These are phyloP conservation scores for Zosterops hypoxanthus DNA, from an alignment of 2,113 vertebrate genomes.

Conservation along the genomic window DNA sequence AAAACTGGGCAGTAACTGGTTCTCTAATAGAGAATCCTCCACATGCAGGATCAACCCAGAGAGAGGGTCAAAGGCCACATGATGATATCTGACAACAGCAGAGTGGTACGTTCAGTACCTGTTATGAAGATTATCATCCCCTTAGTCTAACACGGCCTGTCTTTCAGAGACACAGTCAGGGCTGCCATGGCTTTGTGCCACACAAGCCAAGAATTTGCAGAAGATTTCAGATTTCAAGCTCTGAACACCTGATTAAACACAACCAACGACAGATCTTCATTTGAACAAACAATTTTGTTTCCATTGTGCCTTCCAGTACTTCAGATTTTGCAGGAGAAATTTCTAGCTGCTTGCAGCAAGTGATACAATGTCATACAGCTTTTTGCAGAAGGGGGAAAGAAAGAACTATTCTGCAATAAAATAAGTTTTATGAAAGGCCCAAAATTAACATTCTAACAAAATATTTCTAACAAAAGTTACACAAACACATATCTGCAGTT, in stretches of 20 bases:
- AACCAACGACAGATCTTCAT: background rate
- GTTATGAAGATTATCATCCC: background rate
- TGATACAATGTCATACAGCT: background rate
- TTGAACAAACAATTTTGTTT: background rate
- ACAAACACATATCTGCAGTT: background rate
- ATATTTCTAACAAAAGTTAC: background rate
- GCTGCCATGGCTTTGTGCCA: background rate
- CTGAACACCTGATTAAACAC: background rate
- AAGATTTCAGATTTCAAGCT: background rate
- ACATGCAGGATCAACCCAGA: background rate
- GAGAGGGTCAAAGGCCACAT: background rate
- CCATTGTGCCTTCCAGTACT: background rate
- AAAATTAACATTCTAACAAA: background rate
- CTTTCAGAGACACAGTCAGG: background rate
- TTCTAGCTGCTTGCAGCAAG: background rate
- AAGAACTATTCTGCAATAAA: background rate
- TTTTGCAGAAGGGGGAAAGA: background rate
- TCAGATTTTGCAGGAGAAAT: background rate
- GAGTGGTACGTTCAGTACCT: background rate
- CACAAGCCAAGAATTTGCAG: background rate
- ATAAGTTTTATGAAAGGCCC: background rate
- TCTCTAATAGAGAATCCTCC: background rate
- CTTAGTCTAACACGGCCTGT: accelerated
- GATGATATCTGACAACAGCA: background rate
- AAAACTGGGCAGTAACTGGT: background rate